Evolutionary conservation across 1,140 invertebrate species (phyloP), one percentile per base, ranked within the genome.

Genomic region (Leptestheria dahalacensis): DNA sequence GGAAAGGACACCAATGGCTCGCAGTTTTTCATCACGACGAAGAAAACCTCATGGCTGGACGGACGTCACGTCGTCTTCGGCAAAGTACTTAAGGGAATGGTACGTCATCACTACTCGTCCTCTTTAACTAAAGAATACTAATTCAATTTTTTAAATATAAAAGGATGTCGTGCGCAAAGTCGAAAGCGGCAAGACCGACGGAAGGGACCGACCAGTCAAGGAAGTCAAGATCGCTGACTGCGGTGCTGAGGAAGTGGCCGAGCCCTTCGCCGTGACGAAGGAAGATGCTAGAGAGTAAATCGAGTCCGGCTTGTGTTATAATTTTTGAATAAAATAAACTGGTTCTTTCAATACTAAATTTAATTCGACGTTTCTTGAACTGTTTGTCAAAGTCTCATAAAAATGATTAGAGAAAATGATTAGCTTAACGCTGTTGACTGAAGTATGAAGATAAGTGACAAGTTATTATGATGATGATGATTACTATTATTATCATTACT

Each of bases 1-100:
- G 89, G 87, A 57, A 90, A 91, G 73, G 90, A 98, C 71, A 97
- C 95, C 33, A 99, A 98, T 75, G 95, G 95, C 24, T 96, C 91
- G 23, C 95, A 99, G 69, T 99, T 99, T 75, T 99, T 98, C 69
- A 94, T 98, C 68, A 95, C 91, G 18, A 84, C 83, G 1, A 87
- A 87, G 64, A 79, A 85, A 67, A 98, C 95, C 12, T 75, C 86
- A 24, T 99, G 96, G 96, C 77, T 98, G 29, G 91, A 98, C 77
- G 90, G 90, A 18, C 81, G 86, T 71, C 96, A 99, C 70, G 92
- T 97, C 64, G 95, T 99, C 18, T 99, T 98, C 73, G 96, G 95
- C 60, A 97, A 97, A 78, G 71, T 96, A 51, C 64, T 93, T 24
- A 82, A 84, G 66, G 91, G 91, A 74, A 93, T 95, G 87, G 87